Base-by-base conservation (phyloP, 1,140 invertebrate genomes). In the Drosophila cardini region DNA sequence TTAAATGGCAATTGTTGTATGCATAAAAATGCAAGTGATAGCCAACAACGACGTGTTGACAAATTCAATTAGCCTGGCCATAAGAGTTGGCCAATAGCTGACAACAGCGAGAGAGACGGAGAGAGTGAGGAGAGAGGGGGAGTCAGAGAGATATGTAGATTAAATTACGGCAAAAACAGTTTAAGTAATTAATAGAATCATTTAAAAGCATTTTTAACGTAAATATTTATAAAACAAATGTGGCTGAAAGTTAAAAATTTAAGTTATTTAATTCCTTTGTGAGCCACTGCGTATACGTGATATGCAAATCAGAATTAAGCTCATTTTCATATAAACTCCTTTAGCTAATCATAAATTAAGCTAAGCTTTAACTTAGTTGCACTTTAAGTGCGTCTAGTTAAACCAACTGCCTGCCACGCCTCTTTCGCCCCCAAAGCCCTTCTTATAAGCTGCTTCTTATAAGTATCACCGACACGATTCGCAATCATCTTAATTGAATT, bases 401-500 rank as follows among this genome's bases (percentile, higher is more conserved):
- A 43, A 0, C 18, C 7, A 30, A 2, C 38, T 40, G 38, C 38
- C 8, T 4, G 58, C 15, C 64, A 68, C 34, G 40, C 43, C 60
- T 32, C 26, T 16, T 26, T 2, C 15, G 16, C 13, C 36, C 36
- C 1, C 18, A 18, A 15, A 21, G 32, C 7, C n/a, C 56, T 61
- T 32, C 48, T 86, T 78, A 73, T 43, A 61, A 62, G 69, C 76
- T 52, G 48, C 67, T 60, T 69, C 36, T 34, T 48, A 55, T 71
- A 64, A 72, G 60, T 71, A 73, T 64, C 58, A 60, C 48, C 70
- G 61, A 71, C 36, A 69, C 80, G 80, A 83, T 81, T 85, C 78
- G 82, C 82, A 86, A 86, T 86, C 83, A 86, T 87, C 79, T 87
- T 83, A 87, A 86, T 86, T 86, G 84, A 83, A 87, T 86, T 86